Evolutionary conservation across 2,888 invertebrate genomes (phyloP).

Genomic region (Eupithecia centaureata): DNA sequence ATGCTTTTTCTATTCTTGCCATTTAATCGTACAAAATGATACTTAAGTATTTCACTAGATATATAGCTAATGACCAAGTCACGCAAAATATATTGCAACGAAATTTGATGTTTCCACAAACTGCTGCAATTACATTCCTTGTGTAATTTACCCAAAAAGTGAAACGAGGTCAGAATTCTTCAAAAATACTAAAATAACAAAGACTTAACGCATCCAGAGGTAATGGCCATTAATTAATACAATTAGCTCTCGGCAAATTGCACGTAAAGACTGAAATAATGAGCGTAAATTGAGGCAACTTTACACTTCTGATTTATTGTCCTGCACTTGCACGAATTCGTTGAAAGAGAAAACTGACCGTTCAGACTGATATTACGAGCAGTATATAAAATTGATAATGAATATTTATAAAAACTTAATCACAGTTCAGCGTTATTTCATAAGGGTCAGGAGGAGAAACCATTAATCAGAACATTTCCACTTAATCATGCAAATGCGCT

Average conservation of each 20-base stretch:
- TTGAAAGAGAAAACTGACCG: constrained; percentile 83
- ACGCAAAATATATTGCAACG: constrained; percentile 13
- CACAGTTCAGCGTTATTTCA: constrained; percentile 70
- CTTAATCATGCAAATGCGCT: constrained; percentile 70
- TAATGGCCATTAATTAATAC: constrained; percentile 82
- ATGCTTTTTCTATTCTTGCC: neutral
- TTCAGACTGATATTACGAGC: constrained; percentile 76
- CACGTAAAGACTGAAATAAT: constrained; percentile 80
- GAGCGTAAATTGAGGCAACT: constrained; percentile 82
- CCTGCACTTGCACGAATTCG: constrained; percentile 79
- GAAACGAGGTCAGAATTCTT: constrained; percentile 57
- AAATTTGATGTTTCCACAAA: constrained; percentile 17
- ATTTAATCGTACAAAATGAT: neutral
- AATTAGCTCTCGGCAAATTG: constrained; percentile 82
- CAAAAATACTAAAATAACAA: constrained; percentile 65
- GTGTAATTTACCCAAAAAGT: constrained; percentile 45
- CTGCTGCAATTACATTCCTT: constrained; percentile 18
- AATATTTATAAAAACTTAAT: constrained; percentile 82
- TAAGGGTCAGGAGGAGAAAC: constrained; percentile 69
- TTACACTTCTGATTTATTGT: constrained; percentile 84
- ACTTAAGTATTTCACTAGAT: too few species aligned
- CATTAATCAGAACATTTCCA: constrained; percentile 79
- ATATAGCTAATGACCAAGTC: neutral
- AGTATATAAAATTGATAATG: constrained; percentile 80
- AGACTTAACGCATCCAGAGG: constrained; percentile 71